Evolutionary conservation across 2,113 vertebrate genomes (phyloP).

Genomic region (Diphyllodes magnificus): DNA sequence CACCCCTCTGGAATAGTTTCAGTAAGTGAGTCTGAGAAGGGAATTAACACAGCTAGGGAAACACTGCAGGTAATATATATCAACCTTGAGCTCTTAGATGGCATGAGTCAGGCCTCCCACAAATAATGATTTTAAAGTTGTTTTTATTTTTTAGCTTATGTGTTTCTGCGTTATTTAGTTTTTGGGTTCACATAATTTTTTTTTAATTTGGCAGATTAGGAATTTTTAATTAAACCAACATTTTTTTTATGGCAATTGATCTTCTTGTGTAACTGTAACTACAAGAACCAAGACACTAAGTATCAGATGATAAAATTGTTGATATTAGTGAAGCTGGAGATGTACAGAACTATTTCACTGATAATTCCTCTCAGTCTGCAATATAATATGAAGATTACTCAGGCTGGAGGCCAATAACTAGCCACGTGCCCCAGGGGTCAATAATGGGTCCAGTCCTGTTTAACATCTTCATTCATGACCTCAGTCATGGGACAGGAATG

Average conservation of each 20-base stretch:
- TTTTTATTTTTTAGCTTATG: neutral
- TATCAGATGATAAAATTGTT: neutral
- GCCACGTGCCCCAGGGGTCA: neutral
- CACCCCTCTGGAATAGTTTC: neutral
- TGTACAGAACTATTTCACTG: neutral
- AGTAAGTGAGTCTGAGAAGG: neutral
- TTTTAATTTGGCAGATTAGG: neutral
- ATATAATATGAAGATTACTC: neutral
- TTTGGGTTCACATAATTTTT: neutral
- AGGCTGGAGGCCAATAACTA: neutral
- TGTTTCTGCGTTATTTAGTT: neutral
- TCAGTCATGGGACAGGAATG: neutral
- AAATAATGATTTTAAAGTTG: neutral
- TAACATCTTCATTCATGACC: neutral
- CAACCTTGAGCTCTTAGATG: neutral
- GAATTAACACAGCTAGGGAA: neutral
- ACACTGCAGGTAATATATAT: neutral
- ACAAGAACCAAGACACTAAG: neutral
- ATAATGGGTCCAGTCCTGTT: neutral
- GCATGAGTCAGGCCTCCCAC: neutral
- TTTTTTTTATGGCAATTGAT: neutral
- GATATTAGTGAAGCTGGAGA: neutral
- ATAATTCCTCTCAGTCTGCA: neutral
- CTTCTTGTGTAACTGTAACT: neutral
- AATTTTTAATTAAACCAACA: neutral